phyloP scores from a whole-genome alignment of 2,113 vertebrate genomes.

The Spermophilus dauricus region DNA sequence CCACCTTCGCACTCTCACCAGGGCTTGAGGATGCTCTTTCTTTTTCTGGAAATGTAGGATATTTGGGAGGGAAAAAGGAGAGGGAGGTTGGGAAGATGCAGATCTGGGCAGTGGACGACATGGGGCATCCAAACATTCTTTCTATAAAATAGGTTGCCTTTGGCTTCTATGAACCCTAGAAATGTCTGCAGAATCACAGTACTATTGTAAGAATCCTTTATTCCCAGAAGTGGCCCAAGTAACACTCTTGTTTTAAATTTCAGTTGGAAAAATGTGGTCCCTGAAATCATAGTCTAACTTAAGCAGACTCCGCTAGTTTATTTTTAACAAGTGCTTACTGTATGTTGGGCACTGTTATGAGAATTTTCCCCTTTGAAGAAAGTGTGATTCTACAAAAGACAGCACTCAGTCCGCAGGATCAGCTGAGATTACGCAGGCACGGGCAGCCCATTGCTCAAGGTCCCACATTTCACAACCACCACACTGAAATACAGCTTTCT shows the following conservation, averaged over 20 bases:
- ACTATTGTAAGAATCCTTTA: conserved; percentile 10
- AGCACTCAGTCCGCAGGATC: too few species aligned
- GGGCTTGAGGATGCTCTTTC: background rate
- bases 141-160: background rate
- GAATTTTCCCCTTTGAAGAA: background rate
- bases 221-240: background rate
- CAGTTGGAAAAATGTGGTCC: background rate
- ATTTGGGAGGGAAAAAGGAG: background rate
- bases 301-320: background rate
- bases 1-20: background rate
- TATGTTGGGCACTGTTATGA: background rate
- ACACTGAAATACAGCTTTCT: background rate
- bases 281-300: background rate
- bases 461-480: background rate
- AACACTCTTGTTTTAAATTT: background rate
- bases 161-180: background rate
- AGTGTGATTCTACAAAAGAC: background rate
- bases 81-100: background rate
- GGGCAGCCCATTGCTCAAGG: too few species aligned
- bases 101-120: background rate
- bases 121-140: background rate
- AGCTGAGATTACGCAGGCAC: background rate
- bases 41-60: background rate
- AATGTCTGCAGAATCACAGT: background rate
- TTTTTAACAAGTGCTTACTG: background rate